Evolutionary conservation across 2,888 invertebrate genomes (phyloP).

Genomic region (Micoletzkya japonica): DNA sequence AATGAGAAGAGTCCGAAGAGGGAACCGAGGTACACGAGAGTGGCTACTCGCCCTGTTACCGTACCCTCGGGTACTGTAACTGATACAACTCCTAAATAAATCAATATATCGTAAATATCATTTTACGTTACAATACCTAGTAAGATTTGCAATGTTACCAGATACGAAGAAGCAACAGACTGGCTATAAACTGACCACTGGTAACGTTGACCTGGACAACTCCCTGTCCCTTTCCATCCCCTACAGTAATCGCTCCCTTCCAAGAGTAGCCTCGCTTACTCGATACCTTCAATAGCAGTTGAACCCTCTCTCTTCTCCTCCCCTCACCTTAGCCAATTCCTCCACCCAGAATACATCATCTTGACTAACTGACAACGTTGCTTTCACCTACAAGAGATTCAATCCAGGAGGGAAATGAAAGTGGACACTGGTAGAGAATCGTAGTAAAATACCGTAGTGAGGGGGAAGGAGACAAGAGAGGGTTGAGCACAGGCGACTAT

Average conservation of each 20-base stretch:
- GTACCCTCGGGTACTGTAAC: not conserved
- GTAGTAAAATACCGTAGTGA: not conserved
- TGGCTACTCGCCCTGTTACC: slow-evolving; percentile 26
- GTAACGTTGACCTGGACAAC: not conserved
- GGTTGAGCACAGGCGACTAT: slow-evolving; percentile 6
- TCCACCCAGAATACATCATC: slow-evolving; percentile 21
- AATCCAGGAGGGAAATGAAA: no score
- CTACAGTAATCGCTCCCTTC: not conserved
- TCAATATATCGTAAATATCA: not conserved
- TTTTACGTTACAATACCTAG: no score
- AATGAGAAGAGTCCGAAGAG: slow-evolving; percentile 42
- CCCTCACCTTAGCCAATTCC: slow-evolving; percentile 9
- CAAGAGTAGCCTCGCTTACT: slow-evolving; percentile 6
- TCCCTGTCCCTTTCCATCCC: not conserved
- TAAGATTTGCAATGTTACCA: no score
- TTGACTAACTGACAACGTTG: not conserved
- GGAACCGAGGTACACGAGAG: slow-evolving; percentile 34
- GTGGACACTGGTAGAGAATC: not conserved
- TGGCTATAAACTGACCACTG: no score
- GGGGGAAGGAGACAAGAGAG: not conserved
- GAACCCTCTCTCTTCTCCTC: not conserved
- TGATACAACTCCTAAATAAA: not conserved
- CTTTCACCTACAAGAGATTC: not conserved
- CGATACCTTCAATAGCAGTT: not conserved
- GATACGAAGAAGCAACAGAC: no score